Evolutionary conservation across 2,113 vertebrate species (phyloP).

Genomic region (Barnardius zonarius): DNA sequence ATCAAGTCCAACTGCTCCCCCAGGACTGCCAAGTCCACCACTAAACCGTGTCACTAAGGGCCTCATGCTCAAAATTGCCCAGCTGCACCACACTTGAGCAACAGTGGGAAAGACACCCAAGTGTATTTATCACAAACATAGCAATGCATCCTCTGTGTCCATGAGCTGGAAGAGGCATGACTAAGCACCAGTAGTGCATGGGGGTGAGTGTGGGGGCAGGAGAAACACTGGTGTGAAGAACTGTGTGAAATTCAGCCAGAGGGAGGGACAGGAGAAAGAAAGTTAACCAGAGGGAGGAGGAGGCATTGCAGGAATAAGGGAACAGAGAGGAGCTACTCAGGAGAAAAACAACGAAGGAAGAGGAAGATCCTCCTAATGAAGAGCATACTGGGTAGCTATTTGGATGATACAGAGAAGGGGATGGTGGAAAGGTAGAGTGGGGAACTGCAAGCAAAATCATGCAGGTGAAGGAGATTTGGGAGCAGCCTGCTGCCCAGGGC

Average conservation of each 20-base stretch:
- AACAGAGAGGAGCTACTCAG: neutral
- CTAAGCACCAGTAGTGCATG: neutral
- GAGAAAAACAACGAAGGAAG: neutral
- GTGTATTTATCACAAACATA: neutral
- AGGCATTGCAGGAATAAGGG: rapidly evolving
- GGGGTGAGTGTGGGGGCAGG: neutral
- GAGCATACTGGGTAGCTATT: neutral
- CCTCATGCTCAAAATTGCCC: neutral
- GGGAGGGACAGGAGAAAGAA: neutral
- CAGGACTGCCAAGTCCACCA: neutral
- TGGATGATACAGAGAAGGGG: neutral
- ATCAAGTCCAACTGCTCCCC: neutral
- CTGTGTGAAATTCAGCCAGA: neutral
- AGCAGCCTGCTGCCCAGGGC: neutral
- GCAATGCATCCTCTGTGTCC: neutral
- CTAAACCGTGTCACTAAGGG: neutral
- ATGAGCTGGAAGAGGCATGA: neutral
- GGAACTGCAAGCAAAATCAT: neutral
- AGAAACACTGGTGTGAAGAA: neutral
- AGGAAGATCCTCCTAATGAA: neutral
- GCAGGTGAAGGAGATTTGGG: neutral
- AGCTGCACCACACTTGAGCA: neutral
- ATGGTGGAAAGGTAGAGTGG: neutral
- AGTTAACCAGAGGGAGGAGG: neutral
- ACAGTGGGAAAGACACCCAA: neutral